Evolutionary conservation across 1,140 invertebrate genomes (phyloP).

Genomic region (Drepana arcuata): DNA sequence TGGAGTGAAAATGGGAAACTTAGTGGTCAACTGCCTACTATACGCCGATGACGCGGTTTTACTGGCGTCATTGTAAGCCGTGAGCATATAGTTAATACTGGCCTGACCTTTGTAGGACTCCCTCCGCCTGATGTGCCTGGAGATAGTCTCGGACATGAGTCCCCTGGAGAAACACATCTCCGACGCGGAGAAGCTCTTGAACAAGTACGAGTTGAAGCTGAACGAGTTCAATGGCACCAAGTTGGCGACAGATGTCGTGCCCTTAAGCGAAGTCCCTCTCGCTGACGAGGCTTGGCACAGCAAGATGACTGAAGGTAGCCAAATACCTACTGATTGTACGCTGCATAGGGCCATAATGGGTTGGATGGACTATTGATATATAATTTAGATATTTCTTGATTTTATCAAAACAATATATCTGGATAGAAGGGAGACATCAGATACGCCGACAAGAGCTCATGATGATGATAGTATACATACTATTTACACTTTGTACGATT

Average conservation of each 20-base stretch:
- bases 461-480: too few species aligned
- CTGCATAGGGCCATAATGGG: not conserved
- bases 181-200: constrained; percentile 66
- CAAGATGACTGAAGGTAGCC: constrained; percentile 66
- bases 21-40: too few species aligned
- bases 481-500: too few species aligned
- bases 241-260: constrained; percentile 59
- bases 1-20: too few species aligned
- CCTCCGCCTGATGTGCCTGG: constrained; percentile 38
- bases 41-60: too few species aligned
- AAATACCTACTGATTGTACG: not conserved
- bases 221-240: constrained; percentile 65
- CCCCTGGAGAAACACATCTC: constrained; percentile 54
- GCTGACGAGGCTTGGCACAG: constrained; percentile 67
- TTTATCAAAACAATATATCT: too few species aligned
- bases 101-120: constrained; percentile 45
- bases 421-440: too few species aligned
- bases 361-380: not conserved
- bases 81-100: too few species aligned
- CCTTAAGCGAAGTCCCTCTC: constrained; percentile 55
- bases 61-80: too few species aligned
- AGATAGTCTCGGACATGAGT: constrained; percentile 37
- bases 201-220: constrained; percentile 71
- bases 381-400: too few species aligned
- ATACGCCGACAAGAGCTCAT: too few species aligned